Evolutionary conservation across 2,113 vertebrate genomes (phyloP).

Genomic region (Prinia subflava): DNA sequence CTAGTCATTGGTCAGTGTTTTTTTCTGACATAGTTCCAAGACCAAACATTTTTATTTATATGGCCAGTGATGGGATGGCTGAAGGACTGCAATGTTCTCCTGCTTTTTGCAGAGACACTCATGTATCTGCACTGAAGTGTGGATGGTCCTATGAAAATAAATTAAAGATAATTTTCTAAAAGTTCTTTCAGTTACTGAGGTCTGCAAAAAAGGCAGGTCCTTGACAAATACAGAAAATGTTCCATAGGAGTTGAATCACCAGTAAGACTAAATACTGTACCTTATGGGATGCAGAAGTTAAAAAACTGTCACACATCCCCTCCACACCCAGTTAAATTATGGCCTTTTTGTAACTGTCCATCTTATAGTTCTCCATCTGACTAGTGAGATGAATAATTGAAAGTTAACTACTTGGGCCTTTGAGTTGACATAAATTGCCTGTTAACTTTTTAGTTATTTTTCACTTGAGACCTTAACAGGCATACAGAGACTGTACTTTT

Average conservation of each 20-base stretch:
- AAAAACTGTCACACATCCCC: not conserved
- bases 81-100: not conserved
- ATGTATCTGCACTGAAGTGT: rapidly evolving
- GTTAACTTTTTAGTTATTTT: not conserved
- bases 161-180: not conserved
- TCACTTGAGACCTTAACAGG: not conserved
- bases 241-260: not conserved
- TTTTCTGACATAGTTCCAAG: not conserved
- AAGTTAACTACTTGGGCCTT: not conserved
- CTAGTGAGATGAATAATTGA: not conserved
- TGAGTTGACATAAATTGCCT: not conserved
- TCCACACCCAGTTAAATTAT: not conserved
- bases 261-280: not conserved
- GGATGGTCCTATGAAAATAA: not conserved
- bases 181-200: not conserved
- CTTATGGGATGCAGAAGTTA: not conserved
- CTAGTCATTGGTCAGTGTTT: not conserved
- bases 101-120: not conserved
- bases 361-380: not conserved
- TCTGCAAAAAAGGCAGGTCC: not conserved
- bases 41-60: not conserved
- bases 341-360: not conserved
- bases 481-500: not conserved
- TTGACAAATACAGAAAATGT: not conserved
- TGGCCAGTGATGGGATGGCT: not conserved